Percentiles rank a stretch among this genome's conserved stretches.
These are phyloP conservation scores for Dromococcyx pavoninus DNA, from an alignment of 2,797 vertebrate genomes.

Conservation along the genomic window DNA sequence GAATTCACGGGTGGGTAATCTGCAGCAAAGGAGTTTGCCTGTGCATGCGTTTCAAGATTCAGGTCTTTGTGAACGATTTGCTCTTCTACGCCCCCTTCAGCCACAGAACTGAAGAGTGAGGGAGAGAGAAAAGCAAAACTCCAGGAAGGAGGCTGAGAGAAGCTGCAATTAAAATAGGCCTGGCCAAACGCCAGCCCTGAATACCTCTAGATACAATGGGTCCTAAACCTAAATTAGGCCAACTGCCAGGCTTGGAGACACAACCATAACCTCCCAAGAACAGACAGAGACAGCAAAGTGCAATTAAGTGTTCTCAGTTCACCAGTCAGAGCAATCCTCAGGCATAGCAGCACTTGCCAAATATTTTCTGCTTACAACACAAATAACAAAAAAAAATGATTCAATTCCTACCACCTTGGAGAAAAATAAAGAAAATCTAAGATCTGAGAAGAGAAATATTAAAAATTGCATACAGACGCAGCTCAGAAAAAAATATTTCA, in stretches of 20 bases:
- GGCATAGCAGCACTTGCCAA: neutral
- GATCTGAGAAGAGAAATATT: neutral
- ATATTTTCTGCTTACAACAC: fast-evolving
- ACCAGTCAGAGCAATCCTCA: constrained; percentile 32
- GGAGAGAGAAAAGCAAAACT: constrained; percentile 27
- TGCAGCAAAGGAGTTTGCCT: neutral
- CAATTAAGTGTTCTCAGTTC: constrained; percentile 49
- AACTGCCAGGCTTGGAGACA: constrained; percentile 43
- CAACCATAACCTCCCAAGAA: constrained; percentile 33
- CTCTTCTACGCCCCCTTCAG: constrained; percentile 39
- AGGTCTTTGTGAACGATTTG: neutral
- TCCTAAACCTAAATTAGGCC: constrained; percentile 67
- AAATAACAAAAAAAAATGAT: neutral
- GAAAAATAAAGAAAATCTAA: neutral
- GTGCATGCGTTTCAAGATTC: neutral
- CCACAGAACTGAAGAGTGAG: neutral
- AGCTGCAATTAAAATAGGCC: constrained; percentile 62
- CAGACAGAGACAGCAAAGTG: constrained; percentile 38
- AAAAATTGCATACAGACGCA: neutral
- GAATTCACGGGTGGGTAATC: constrained; percentile 17
- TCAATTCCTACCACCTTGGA: neutral
- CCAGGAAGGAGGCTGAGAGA: constrained; percentile 63
- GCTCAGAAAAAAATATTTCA: neutral
- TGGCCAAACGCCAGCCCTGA: constrained; percentile 50
- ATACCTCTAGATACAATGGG: constrained; percentile 58